Conservation (phyloP, 2,888 invertebrate genomes). For the Peribatodes rhomboidaria region DNA sequence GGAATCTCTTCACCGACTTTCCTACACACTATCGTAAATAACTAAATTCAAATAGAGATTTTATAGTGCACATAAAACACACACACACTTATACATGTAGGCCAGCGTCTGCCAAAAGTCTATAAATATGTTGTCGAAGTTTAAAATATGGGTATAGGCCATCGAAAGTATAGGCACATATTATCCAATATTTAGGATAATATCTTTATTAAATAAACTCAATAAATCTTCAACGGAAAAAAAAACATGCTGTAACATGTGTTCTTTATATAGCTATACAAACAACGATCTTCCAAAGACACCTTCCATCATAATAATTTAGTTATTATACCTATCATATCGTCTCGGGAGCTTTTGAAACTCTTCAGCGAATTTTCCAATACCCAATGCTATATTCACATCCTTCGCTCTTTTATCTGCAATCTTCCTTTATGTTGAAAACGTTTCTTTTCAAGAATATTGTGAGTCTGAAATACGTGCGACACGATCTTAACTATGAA, state of each 20-base stretch:
- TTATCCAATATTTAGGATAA: too few relatives aligned
- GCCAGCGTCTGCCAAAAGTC: neutral
- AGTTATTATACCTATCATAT: slow-evolving; percentile 8
- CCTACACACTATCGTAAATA: slow-evolving; percentile 1
- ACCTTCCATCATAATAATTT: slow-evolving; percentile 7
- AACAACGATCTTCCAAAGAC: neutral
- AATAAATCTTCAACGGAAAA: too few relatives aligned
- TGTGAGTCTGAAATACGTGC: slow-evolving; percentile 32
- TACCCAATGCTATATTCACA: slow-evolving; percentile 23
- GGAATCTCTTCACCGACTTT: slow-evolving; percentile 7
- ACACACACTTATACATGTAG: neutral
- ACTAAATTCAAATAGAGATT: neutral
- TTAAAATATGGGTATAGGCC: neutral
- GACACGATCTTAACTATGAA: slow-evolving; percentile 25
- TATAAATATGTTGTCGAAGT: neutral
- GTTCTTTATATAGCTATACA: neutral
- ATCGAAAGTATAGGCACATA: too few relatives aligned
- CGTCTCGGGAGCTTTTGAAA: slow-evolving; percentile 5
- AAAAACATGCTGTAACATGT: neutral
- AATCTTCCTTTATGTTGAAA: slow-evolving; percentile 17
- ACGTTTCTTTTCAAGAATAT: slow-evolving; percentile 15
- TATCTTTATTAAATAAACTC: too few relatives aligned
- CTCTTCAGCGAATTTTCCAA: slow-evolving; percentile 16
- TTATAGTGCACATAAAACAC: too few relatives aligned
- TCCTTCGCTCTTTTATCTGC: slow-evolving; percentile 21